Evolutionary conservation across 2,888 invertebrate genomes (phyloP).

Genomic region (Podabrus alpinus): DNA sequence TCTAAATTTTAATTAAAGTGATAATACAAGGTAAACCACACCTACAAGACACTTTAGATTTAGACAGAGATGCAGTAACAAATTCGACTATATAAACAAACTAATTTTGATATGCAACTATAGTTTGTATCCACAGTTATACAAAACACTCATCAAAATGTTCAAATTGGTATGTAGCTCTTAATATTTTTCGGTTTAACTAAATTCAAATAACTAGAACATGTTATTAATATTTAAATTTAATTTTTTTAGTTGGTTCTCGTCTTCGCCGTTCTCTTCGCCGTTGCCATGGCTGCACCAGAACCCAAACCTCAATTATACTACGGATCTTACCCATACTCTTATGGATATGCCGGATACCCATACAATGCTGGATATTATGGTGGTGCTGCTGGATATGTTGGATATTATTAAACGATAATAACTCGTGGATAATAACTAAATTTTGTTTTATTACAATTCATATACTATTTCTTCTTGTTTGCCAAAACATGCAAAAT

Average conservation of each 20-base stretch:
- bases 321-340: not conserved
- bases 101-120: not conserved
- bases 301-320: slow-evolving; percentile 17
- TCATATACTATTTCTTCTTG: not conserved
- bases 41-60: not conserved
- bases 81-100: not conserved
- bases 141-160: slow-evolving; percentile 13
- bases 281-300: slow-evolving; percentile 26
- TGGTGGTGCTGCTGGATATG: not conserved
- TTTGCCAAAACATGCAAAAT: not conserved
- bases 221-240: not conserved
- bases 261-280: slow-evolving; percentile 25
- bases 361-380: slow-evolving; percentile 7
- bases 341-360: slow-evolving; percentile 7
- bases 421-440: not conserved
- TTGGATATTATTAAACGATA: not conserved
- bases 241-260: slow-evolving; percentile 22
- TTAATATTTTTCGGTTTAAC: not conserved
- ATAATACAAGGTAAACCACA: not conserved
- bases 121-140: slow-evolving; percentile 4
- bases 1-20: not conserved
- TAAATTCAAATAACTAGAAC: not conserved
- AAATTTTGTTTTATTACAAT: not conserved
- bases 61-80: not conserved
- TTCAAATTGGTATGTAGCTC: slow-evolving; percentile 19